Evolutionary conservation across 2,888 invertebrate genomes (phyloP), one percentile per base, ranked within the genome.

Genomic region (Drosophila emarginata): DNA sequence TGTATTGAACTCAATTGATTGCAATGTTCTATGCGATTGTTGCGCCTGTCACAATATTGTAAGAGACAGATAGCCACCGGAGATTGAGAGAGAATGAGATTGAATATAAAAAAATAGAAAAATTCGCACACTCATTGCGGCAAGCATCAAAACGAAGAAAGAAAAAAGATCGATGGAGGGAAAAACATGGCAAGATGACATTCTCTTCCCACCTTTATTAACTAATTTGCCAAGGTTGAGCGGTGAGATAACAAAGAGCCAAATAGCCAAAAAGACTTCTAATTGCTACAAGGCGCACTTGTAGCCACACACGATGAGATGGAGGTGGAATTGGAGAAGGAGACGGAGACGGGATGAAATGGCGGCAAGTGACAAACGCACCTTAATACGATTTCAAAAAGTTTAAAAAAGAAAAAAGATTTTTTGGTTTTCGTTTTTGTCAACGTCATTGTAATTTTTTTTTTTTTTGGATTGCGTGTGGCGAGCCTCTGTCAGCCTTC

Each of bases 191-290:
- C 7, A 77, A 71, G 67, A 78, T 72, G 67, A 69, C 63, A 70
- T 60, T 63, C 52, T 77, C 56, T 77, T 86, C 85, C 88, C 88
- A 86, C 85, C 86, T 89, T 87, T 87, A 85, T 89, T 89, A 86
- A 79, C 89, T 78, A 86, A 86, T 86, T 86, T 82, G 88, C 69
- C 73, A 81, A 74, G 84, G 89, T 80, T 71, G 69, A 67, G 52
- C 69, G 60, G 54, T 61, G 67, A 32, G 32, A 28, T 15, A 63
- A 79, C 81, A 82, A 79, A 69, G 66, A 56, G 65, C 36, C 68
- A 69, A 54, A 74, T 21, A 26, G 28, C 73, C 72, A 83, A 73
- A 73, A 73, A 83, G 72, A 78, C 78, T 61, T 76, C 80, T 84
- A 84, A 84, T 84, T 83, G 85, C 86, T 70, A 67, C 79, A 73